Conservation (phyloP, 2,113 vertebrate genomes). For the Nanorana parkeri region DNA sequence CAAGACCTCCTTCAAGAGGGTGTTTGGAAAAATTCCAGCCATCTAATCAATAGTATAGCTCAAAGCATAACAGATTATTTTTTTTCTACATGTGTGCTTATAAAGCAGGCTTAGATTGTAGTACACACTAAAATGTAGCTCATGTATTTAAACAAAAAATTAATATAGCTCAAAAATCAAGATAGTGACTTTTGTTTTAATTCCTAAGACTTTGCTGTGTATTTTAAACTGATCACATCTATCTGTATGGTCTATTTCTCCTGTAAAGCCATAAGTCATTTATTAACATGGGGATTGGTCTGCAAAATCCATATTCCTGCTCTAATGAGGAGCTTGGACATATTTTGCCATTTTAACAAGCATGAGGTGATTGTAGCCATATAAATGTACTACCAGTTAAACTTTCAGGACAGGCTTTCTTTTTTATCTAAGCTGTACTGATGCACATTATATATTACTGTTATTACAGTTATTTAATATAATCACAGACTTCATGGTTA, state of each 20-base stretch:
- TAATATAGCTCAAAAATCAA: not conserved
- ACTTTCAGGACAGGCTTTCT: no score
- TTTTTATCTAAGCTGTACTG: no score
- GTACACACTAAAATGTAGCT: constrained; percentile 12
- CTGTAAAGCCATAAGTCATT: constrained; percentile 40
- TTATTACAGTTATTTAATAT: no score
- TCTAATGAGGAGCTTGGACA: constrained; percentile 41
- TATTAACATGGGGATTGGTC: constrained; percentile 28
- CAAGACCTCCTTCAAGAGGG: constrained; percentile 51
- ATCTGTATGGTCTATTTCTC: constrained; percentile 9
- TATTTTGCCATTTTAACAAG: constrained; percentile 37
- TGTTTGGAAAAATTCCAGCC: constrained; percentile 48
- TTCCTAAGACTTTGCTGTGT: not conserved
- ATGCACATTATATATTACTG: no score
- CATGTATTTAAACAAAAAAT: not conserved
- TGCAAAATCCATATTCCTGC: constrained; percentile 44
- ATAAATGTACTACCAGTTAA: no score
- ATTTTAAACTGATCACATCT: not conserved
- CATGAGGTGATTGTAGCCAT: no score
- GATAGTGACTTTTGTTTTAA: constrained; percentile 1
- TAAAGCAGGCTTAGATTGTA: not conserved
- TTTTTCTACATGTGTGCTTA: constrained; percentile 28
- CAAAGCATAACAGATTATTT: constrained; percentile 31
- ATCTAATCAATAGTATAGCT: constrained; percentile 47
- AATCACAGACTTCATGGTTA: no score